Conservation (phyloP, 2,113 vertebrate genomes). For the Arvicanthis niloticus region DNA sequence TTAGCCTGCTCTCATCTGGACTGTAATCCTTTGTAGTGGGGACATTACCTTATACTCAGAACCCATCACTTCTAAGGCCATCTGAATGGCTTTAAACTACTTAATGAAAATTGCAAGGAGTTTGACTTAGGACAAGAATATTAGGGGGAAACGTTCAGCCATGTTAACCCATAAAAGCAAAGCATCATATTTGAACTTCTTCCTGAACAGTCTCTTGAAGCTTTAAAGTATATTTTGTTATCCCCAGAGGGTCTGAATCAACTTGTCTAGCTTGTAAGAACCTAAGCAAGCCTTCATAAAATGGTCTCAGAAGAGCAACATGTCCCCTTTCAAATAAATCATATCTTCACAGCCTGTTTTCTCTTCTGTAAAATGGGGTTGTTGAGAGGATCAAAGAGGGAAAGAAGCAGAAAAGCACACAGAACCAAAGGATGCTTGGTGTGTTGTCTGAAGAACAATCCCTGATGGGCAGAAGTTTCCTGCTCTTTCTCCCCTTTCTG, state of each 20-base stretch:
- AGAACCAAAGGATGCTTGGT: background rate
- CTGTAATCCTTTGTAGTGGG: background rate
- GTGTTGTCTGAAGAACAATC: background rate
- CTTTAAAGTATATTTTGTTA: background rate
- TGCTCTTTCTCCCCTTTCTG: background rate
- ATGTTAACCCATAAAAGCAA: background rate
- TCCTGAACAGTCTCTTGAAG: background rate
- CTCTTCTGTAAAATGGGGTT: background rate
- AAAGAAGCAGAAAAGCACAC: background rate
- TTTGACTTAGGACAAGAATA: background rate
- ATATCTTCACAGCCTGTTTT: background rate
- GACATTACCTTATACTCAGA: background rate
- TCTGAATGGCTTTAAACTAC: background rate
- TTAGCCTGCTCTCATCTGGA: background rate
- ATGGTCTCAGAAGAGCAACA: background rate
- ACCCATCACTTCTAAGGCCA: background rate
- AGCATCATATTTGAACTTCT: background rate
- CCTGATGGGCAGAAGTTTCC: background rate
- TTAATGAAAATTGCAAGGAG: background rate
- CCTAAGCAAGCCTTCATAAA: background rate
- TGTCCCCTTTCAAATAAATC: background rate
- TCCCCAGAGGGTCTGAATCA: background rate
- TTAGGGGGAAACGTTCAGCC: background rate
- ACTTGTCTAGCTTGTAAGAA: background rate
- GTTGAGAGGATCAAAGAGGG: background rate